Percentiles rank a stretch among this genome's conserved stretches.
phyloP scores from a whole-genome alignment of 2,888 invertebrate genomes.

The Petrophora chlorosata region DNA sequence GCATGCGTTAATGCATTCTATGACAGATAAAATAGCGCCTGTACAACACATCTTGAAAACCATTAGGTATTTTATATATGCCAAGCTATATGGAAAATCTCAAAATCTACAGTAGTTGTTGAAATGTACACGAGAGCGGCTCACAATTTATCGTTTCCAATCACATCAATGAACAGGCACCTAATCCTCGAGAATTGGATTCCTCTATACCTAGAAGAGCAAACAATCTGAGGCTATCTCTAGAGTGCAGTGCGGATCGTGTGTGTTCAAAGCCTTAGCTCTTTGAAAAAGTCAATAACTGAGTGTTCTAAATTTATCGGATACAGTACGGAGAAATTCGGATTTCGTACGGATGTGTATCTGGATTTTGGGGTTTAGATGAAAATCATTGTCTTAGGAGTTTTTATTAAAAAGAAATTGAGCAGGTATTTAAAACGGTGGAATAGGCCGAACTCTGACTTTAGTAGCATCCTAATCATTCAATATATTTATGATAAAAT shows the following conservation, averaged over 20 bases:
- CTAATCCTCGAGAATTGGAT: conserved; percentile 61
- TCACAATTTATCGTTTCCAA: conserved; percentile 46
- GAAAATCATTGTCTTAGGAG: too few species aligned
- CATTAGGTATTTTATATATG: background rate
- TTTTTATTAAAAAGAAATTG: too few species aligned
- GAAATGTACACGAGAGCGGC: conserved; percentile 5
- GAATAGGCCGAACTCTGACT: too few species aligned
- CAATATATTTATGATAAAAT: too few species aligned
- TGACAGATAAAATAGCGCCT: too few species aligned
- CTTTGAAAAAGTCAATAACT: conserved; percentile 7
- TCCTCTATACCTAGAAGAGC: conserved; percentile 51
- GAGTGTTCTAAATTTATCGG: background rate
- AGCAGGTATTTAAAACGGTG: too few species aligned
- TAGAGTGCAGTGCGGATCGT: conserved; percentile 35
- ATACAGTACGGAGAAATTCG: too few species aligned
- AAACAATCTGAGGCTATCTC: conserved; percentile 47
- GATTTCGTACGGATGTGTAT: too few species aligned
- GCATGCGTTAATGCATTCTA: too few species aligned
- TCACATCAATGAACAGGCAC: conserved; percentile 55
- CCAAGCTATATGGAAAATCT: background rate
- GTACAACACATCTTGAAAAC: too few species aligned
- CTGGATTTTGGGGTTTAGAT: too few species aligned
- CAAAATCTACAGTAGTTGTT: background rate
- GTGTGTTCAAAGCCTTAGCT: conserved; percentile 22
- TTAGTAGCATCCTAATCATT: too few species aligned